Evolutionary conservation across 2,888 invertebrate genomes (phyloP).

Genomic region (Eudemis profundana): DNA sequence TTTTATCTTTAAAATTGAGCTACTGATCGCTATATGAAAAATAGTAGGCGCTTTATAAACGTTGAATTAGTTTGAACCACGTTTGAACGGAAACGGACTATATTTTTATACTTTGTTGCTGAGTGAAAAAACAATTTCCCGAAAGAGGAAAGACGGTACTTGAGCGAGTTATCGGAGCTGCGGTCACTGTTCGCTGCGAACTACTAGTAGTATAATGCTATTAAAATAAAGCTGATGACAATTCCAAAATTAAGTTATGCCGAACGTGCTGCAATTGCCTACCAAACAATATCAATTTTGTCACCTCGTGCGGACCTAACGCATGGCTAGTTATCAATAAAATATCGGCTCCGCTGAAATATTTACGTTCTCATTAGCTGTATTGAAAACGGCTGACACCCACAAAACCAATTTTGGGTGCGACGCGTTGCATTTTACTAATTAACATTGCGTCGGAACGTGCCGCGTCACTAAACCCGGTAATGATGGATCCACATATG

Average conservation of each 20-base stretch:
- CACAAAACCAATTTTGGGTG: conserved; percentile 62
- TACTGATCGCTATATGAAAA: too few species aligned
- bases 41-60: too few species aligned
- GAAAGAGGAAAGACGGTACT: too few species aligned
- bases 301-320: conserved; percentile 40
- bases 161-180: too few species aligned
- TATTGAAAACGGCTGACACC: conserved; percentile 63
- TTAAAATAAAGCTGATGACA: not conserved
- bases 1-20: too few species aligned
- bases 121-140: too few species aligned
- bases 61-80: too few species aligned
- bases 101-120: too few species aligned
- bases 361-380: conserved; percentile 74
- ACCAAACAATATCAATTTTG: conserved; percentile 23
- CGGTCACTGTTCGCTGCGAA: not conserved
- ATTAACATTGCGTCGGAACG: conserved; percentile 59
- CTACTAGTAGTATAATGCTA: not conserved
- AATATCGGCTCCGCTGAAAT: conserved; percentile 66
- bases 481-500: conserved; percentile 4
- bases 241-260: conserved; percentile 17
- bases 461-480: conserved; percentile 26
- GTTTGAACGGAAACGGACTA: too few species aligned
- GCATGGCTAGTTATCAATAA: conserved; percentile 62
- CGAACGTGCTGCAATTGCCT: conserved; percentile 1
- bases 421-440: conserved; percentile 65